Percentiles rank a stretch among this genome's conserved stretches.
Evolutionary conservation across 2,113 vertebrate genomes (phyloP).

Genomic region (Tricholaema leucomelas): DNA sequence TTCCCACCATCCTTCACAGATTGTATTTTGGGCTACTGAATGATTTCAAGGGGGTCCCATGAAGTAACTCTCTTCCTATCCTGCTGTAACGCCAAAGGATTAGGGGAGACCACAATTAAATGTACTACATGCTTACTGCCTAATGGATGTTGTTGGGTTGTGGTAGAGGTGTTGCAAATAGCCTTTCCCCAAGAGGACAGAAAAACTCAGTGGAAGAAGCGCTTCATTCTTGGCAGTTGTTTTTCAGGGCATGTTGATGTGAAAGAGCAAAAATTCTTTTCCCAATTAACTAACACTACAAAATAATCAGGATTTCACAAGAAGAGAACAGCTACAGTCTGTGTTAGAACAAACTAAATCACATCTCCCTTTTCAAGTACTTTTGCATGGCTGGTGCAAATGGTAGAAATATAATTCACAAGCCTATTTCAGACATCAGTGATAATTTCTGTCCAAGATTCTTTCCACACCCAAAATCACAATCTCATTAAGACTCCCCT

Average conservation of each 20-base stretch:
- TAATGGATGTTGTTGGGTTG: background rate
- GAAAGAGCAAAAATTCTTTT: background rate
- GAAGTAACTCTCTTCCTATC: background rate
- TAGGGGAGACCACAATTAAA: background rate
- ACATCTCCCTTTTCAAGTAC: background rate
- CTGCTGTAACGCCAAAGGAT: background rate
- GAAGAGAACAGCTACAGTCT: background rate
- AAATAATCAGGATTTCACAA: background rate
- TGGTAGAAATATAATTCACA: background rate
- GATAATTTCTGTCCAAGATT: background rate
- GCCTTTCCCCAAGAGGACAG: background rate
- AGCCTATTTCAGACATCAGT: background rate
- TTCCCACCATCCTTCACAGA: background rate
- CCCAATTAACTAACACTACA: background rate
- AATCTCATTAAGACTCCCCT: background rate
- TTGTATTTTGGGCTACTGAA: background rate
- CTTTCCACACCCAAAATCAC: background rate
- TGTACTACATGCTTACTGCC: background rate
- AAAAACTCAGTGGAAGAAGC: background rate
- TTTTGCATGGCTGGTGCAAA: background rate
- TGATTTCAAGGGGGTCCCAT: background rate
- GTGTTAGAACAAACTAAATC: background rate
- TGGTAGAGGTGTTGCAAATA: background rate
- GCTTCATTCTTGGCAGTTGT: background rate
- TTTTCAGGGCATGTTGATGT: background rate